phyloP scores from a whole-genome alignment of 2,888 invertebrate genomes.

The Drosophila robusta region DNA sequence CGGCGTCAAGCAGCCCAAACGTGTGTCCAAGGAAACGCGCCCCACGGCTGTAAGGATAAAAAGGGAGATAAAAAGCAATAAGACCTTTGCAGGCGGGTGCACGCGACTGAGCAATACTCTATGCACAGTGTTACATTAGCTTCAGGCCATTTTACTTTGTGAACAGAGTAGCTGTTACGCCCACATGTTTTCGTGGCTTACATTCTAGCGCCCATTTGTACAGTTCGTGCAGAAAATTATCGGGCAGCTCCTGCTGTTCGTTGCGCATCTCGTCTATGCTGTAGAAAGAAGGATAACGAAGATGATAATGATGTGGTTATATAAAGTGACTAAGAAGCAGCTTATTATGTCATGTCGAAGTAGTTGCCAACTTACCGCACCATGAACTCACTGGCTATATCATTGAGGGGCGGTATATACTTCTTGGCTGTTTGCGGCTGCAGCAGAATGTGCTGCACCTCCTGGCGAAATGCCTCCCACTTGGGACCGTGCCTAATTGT shows the following conservation, averaged over 20 bases:
- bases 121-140: neutral
- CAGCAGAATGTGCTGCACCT: conserved; percentile 93
- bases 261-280: conserved; percentile 89
- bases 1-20: conserved; percentile 90
- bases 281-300: conserved; percentile 23
- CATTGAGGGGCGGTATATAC: conserved; percentile 90
- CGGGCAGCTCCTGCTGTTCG: conserved; percentile 89
- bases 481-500: conserved; percentile 91
- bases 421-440: conserved; percentile 92
- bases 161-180: neutral
- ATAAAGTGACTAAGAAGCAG: conserved; percentile 19
- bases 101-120: neutral
- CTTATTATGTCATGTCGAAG: conserved; percentile 14
- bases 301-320: conserved; percentile 35
- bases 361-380: conserved; percentile 86
- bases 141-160: neutral
- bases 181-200: conserved; percentile 85
- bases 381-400: conserved; percentile 92
- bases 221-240: conserved; percentile 94
- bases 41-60: conserved; percentile 89
- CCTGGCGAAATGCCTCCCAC: conserved; percentile 93
- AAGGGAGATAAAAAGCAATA: neutral
- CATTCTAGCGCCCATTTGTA: conserved; percentile 98
- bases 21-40: conserved; percentile 91
- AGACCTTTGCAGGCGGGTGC: too few relatives aligned